Conservation (phyloP, 2,113 vertebrate genomes). For the Colossoma macropomum region DNA sequence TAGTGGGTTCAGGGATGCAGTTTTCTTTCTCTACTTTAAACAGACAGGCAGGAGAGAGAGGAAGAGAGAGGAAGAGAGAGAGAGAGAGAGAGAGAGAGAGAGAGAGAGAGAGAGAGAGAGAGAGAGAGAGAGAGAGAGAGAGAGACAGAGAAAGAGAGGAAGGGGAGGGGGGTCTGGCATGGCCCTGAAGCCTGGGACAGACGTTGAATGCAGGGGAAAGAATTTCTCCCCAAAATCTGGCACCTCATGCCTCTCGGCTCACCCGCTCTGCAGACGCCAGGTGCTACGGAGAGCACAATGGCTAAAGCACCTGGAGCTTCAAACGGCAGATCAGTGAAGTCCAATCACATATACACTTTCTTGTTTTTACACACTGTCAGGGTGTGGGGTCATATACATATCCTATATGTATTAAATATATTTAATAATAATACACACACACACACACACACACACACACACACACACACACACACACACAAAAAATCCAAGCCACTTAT, state of each 20-base stretch:
- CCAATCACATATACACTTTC: constrained; percentile 22
- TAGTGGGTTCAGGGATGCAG: constrained; percentile 48
- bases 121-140: no score
- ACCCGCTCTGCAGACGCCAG: constrained; percentile 53
- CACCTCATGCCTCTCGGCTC: constrained; percentile 45
- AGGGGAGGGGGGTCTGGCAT: constrained; percentile 44
- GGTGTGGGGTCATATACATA: background rate
- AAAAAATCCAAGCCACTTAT: no score
- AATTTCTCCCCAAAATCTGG: constrained; percentile 59
- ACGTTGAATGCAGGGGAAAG: constrained; percentile 61
- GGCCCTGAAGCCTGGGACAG: constrained; percentile 49
- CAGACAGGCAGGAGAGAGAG: constrained; percentile 24
- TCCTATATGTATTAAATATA: no score
- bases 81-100: background rate
- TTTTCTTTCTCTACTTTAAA: constrained; percentile 56
- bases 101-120: no score
- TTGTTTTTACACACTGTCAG: background rate
- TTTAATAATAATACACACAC: no score
- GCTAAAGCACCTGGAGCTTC: constrained; percentile 58
- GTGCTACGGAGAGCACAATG: constrained; percentile 51
- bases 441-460: no score
- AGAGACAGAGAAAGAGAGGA: background rate
- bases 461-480: no score
- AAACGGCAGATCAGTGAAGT: constrained; percentile 36
- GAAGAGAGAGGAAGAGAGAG: background rate